Conservation (phyloP, 2,797 vertebrate species). For the Leucoraja ocellata region DNA sequence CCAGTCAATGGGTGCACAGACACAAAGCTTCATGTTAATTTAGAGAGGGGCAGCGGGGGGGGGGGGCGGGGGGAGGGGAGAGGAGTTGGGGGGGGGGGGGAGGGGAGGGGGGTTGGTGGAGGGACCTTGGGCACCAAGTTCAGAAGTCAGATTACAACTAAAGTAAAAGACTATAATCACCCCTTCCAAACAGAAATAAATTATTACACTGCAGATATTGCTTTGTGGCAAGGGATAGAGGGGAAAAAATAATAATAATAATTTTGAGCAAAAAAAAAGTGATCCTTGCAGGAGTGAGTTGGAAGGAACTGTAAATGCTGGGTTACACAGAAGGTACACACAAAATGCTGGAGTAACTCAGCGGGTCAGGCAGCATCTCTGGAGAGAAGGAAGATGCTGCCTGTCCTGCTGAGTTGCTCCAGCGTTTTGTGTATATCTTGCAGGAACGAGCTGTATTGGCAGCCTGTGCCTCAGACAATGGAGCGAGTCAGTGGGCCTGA, state of each 20-base stretch:
- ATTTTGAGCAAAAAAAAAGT: background rate
- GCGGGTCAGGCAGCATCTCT: too few relatives aligned
- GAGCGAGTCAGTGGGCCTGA: background rate
- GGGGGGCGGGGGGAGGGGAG: background rate
- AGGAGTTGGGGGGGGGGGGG: background rate
- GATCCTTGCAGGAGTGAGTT: background rate
- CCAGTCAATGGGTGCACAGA: background rate
- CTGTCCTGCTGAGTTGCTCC: too few relatives aligned
- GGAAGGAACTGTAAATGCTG: background rate
- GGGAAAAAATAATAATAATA: background rate
- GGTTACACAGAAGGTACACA: too few relatives aligned
- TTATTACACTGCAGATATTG: too few relatives aligned
- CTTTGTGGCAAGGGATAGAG: too few relatives aligned
- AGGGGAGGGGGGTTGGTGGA: too few relatives aligned
- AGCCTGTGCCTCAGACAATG: conserved; percentile 9
- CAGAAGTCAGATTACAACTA: conserved; percentile 14
- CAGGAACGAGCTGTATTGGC: background rate
- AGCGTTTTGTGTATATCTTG: background rate
- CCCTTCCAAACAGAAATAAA: background rate
- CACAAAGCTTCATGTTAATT: conserved; percentile 27
- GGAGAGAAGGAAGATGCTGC: too few relatives aligned
- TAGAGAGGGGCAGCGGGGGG: background rate
- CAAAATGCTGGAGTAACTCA: too few relatives aligned
- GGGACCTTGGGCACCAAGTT: conserved; percentile 4
- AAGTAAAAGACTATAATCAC: background rate